These are phyloP conservation scores for Zaprionus gabonicus DNA, from an alignment of 1,140 invertebrate species.

Conservation along the genomic window DNA sequence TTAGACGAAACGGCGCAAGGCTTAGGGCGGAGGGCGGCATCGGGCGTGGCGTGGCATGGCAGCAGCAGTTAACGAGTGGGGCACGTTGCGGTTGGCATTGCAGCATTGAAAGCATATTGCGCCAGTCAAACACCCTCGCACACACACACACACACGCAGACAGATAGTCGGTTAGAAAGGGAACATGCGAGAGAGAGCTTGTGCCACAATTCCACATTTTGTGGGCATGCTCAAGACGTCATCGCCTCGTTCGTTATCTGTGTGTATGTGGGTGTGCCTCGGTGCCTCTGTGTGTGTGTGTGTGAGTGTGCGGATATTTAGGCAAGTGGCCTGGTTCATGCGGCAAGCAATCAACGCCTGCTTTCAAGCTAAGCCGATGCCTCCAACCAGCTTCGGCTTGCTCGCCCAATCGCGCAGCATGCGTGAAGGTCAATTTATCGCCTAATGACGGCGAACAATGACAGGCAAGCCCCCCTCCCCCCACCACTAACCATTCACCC, in stretches of 20 bases:
- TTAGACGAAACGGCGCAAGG: constrained; percentile 52
- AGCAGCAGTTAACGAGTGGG: background rate
- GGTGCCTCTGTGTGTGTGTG: constrained; percentile 4
- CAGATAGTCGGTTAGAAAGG: background rate
- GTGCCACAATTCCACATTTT: constrained; percentile 42
- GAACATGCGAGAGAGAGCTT: constrained; percentile 18
- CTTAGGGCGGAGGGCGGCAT: constrained; percentile 14
- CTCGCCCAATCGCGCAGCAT: constrained; percentile 28
- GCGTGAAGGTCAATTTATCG: constrained; percentile 81
- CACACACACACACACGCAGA: background rate
- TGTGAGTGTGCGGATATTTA: constrained; percentile 30
- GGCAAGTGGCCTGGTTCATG: constrained; percentile 55
- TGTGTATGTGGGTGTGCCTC: constrained; percentile 5
- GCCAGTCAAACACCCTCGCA: background rate
- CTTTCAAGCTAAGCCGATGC: constrained; percentile 16
- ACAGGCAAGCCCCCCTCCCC: background rate
- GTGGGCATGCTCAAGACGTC: constrained; percentile 56
- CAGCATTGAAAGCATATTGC: constrained; percentile 39
- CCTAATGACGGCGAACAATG: constrained; percentile 76
- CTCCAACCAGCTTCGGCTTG: background rate
- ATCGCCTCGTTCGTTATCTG: constrained; percentile 19
- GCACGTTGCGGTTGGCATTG: constrained; percentile 4
- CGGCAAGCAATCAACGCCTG: constrained; percentile 66
- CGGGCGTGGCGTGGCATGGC: background rate
- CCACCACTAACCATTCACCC: background rate